A percentile compares a stretch with the other conserved stretches of the same genome.
Conservation (phyloP, 2,113 vertebrate genomes). For the Montifringilla adamsi region DNA sequence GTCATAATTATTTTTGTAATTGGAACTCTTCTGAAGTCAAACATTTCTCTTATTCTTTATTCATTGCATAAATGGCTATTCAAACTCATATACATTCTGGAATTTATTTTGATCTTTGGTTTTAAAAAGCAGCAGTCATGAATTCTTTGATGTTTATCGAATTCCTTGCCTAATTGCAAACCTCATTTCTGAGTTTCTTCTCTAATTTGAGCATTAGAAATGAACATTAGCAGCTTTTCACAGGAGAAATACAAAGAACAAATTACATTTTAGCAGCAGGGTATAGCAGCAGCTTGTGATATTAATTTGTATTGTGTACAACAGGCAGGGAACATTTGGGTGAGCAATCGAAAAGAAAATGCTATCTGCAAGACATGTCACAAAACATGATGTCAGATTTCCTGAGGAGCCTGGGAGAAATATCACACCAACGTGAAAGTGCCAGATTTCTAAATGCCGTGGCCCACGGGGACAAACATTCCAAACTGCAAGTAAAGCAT, state of each 20-base stretch:
- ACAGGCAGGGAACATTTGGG: neutral
- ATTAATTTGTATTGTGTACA: neutral
- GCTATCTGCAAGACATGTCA: neutral
- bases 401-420: conserved; percentile 19
- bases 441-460: conserved; percentile 2
- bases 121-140: neutral
- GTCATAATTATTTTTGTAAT: neutral
- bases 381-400: conserved; percentile 4
- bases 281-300: neutral
- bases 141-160: neutral
- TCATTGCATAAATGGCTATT: neutral
- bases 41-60: neutral
- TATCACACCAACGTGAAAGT: neutral
- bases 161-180: neutral
- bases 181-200: neutral
- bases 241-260: neutral
- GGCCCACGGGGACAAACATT: neutral
- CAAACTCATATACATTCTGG: neutral
- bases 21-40: neutral
- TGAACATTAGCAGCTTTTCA: neutral
- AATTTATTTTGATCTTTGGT: neutral
- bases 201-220: conserved; percentile 1
- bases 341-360: conserved; percentile 13
- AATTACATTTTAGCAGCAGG: neutral
- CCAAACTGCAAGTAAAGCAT: neutral